Evolutionary conservation across 2,797 vertebrate species (phyloP).

Genomic region (Lepidocolaptes lacrymiger): DNA sequence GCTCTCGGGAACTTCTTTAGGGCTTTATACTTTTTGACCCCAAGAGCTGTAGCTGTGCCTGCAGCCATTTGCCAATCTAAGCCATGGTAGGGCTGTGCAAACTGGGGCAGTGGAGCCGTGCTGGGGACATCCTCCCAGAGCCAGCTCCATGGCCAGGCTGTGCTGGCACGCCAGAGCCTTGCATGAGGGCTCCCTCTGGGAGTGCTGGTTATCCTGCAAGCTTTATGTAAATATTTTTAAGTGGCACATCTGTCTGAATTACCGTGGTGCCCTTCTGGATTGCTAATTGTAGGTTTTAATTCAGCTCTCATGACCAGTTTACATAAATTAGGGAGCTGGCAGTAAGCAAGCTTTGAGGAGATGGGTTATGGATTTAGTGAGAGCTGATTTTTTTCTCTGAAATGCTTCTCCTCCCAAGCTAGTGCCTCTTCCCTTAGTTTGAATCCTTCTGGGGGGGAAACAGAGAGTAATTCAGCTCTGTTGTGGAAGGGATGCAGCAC

Average conservation of each 20-base stretch:
- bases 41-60: background rate
- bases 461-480: background rate
- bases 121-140: background rate
- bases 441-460: background rate
- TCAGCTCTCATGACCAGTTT: conserved; percentile 74
- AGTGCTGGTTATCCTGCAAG: conserved; percentile 62
- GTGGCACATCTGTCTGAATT: conserved; percentile 77
- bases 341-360: conserved; percentile 41
- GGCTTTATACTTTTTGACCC: background rate
- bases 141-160: background rate
- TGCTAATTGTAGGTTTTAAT: conserved; percentile 78
- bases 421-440: background rate
- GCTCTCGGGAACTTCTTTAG: background rate
- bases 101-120: background rate
- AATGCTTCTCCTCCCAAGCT: background rate
- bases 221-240: conserved; percentile 73
- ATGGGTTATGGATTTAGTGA: background rate
- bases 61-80: background rate
- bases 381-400: background rate
- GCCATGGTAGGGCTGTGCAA: background rate
- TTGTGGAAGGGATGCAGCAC: background rate
- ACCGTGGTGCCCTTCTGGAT: conserved; percentile 70
- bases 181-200: conserved; percentile 51
- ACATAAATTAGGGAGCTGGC: conserved; percentile 74
- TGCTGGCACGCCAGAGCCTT: background rate